Evolutionary conservation across 1,140 invertebrate species (phyloP), one percentile per base, ranked within the genome.

Genomic region (Drosophila micromelanica): DNA sequence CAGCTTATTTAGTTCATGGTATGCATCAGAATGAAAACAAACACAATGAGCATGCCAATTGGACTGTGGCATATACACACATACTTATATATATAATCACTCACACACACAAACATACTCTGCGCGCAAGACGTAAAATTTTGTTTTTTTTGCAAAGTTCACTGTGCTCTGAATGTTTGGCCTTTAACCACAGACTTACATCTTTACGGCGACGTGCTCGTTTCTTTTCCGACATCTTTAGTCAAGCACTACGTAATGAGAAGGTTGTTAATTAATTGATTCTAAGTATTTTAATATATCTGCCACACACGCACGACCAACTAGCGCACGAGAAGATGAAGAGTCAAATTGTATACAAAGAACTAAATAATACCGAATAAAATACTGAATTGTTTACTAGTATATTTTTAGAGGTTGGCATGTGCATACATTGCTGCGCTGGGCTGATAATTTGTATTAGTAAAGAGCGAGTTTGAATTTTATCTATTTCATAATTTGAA

Each of bases 171-270:
- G 9, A 23, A 15, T 32, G 12, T 49, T 49, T 35, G 20, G 1
- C 35, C 12, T 35, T 40, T 12, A 13, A 30, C 7, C 13, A 52
- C 12, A 38, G 40, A 91, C 91, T 91, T 91, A 91, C 91, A 87
- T 91, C 91, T 74, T 92, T 92, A 54, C 91, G 91, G 40, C 91
- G 91, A 67, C 91, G 85, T 56, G 91, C 67, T 54, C 90, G 78
- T 80, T 91, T 92, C 68, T 92, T 92, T 71, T 92, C 91, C 38
- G 91, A 92, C 91, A 92, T 92, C 43, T 54, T 75, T 17, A 20
- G 6, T 55, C 35, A 70, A 43, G 45, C 45, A 27, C 5, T 45
- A 59, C 43, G 35, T 40, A 62, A 51, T 55, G 43, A 17, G n/a
- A 49, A 38, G 12, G 30, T 49, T 32, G 57, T 74, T 61, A 15